Evolutionary conservation across 2,797 vertebrate genomes (phyloP), one percentile per base, ranked within the genome.

Genomic region (Vireo griseus): DNA sequence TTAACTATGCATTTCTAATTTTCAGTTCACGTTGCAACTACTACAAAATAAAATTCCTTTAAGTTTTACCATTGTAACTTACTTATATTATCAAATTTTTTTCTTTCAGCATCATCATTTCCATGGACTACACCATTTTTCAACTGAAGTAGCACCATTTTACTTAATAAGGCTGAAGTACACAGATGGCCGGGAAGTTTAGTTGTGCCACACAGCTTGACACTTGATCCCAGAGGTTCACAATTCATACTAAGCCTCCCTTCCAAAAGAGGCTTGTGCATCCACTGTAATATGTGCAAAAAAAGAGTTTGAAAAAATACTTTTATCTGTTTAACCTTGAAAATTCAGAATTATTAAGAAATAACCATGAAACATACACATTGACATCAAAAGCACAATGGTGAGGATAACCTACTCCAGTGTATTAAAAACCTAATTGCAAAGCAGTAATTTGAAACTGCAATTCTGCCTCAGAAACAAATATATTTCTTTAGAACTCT

Each of bases 141-240:
- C 90, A 97, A 67, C 19, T 98, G 93, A 72, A 95, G 94, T 40
- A 97, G 95, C 44, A 98, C 95, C 88, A 99, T 98, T 94, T 97
- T 98, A 68, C 98, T 99, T 86, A 99, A 88, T 68, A 99, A 94
- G 33, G 99, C 98, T 77, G 98, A 98, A 58, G 97, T 93, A 96
- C 98, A 99, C 28, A 99, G 97, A 97, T 99, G 99, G 61, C 98
- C 98, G 24, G 99, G 99, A 85, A 99, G 98, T 83, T 91, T 98
- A 91, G 95, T 86, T 80, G 96, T 97, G 61, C 93, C 79, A 73
- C 93, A 97, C 44, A 97, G 95, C 95, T 97, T 98, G 97, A 93
- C 96, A 50, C 98, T 97, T 71, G 97, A 92, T 71, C 97, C 97
- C 82, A 98, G 96, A 81, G 97, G 97, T 81, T 98, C 98, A 75